Evolutionary conservation across 2,797 vertebrate species (phyloP).

Genomic region (Cyclura pinguis): DNA sequence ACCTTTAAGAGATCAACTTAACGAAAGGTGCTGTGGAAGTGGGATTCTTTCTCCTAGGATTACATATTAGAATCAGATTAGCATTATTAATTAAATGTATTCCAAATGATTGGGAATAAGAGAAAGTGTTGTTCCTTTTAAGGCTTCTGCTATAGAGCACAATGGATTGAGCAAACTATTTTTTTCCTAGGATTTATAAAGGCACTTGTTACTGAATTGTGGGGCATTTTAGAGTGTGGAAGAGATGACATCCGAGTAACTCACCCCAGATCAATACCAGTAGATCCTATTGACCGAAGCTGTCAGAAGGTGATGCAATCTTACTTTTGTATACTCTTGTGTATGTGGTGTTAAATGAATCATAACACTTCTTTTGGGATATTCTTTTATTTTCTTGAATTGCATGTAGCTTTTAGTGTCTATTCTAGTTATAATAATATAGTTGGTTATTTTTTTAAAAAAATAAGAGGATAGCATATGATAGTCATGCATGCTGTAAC

Average conservation of each 20-base stretch:
- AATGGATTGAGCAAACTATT: not conserved
- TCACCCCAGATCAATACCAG: constrained; percentile 87
- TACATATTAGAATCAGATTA: not conserved
- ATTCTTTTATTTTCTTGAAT: not conserved
- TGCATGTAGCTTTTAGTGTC: not conserved
- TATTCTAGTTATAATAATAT: not conserved
- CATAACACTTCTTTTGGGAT: not conserved
- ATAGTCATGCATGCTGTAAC: not conserved
- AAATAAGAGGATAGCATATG: not conserved
- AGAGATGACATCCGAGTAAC: constrained; percentile 89
- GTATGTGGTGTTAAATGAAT: not conserved
- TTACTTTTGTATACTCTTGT: not conserved
- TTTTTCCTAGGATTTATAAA: constrained; percentile 87
- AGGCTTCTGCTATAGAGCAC: not conserved
- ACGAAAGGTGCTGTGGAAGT: not conserved
- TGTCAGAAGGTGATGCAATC: constrained; percentile 88
- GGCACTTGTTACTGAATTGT: constrained; percentile 88
- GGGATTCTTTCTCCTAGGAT: not conserved
- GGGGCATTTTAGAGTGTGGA: constrained; percentile 92
- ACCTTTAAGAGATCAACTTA: not conserved
- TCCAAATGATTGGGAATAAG: not conserved
- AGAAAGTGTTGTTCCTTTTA: not conserved
- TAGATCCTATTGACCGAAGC: constrained; percentile 92
- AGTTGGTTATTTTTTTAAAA: not conserved
- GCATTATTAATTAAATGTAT: not conserved